Conservation (phyloP, 2,888 invertebrate genomes). For the Trilocha varians region DNA sequence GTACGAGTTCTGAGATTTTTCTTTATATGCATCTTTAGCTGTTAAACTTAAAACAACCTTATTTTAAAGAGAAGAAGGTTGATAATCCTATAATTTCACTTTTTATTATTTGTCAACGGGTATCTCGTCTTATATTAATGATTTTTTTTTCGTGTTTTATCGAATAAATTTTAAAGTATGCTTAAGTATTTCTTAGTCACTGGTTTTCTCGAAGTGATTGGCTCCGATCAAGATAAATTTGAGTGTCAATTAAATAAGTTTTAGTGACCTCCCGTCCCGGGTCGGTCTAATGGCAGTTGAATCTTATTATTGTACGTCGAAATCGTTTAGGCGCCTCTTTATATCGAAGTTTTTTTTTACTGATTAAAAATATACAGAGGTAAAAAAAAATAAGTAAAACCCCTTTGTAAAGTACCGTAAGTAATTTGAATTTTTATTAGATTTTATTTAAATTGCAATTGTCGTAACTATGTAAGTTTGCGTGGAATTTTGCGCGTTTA, state of each 20-base stretch:
- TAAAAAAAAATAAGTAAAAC: too few species aligned
- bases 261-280: slow-evolving; percentile 9
- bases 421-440: too few species aligned
- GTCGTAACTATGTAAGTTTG: too few species aligned
- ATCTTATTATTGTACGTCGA: slow-evolving; percentile 6
- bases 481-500: too few species aligned
- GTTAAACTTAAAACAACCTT: slow-evolving; percentile 22
- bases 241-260: slow-evolving; percentile 25
- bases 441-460: too few species aligned
- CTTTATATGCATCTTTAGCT: slow-evolving; percentile 31
- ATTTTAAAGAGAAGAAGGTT: slow-evolving; percentile 25
- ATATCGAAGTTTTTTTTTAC: too few species aligned
- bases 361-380: too few species aligned
- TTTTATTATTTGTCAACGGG: slow-evolving; percentile 22
- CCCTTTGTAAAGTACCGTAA: too few species aligned
- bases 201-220: slow-evolving; percentile 29
- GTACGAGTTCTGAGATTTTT: slow-evolving; percentile 52
- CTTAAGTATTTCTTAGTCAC: slow-evolving; percentile 30
- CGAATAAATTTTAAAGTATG: slow-evolving; percentile 41
- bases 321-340: neutral
- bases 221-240: slow-evolving; percentile 26
- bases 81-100: slow-evolving; percentile 18
- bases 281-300: slow-evolving; percentile 10
- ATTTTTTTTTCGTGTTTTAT: slow-evolving; percentile 57
- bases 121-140: slow-evolving; percentile 57